A percentile compares a stretch with the other conserved stretches of the same genome.
Conservation (phyloP, 2,113 vertebrate genomes). For the Ctenodactylus gundi region DNA sequence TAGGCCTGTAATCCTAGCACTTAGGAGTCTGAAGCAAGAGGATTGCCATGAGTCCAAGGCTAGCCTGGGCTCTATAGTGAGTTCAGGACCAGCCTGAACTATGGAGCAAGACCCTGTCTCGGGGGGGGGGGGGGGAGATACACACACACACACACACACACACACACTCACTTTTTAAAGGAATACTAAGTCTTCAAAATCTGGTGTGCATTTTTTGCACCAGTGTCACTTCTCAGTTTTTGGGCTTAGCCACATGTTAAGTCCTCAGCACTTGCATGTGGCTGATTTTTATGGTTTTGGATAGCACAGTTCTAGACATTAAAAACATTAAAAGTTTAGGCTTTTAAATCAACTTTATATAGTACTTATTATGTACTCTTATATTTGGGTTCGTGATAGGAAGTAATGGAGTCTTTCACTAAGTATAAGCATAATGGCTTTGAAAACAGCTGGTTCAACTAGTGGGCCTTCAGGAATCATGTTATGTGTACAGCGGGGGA, state of each 20-base stretch:
- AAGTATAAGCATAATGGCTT: neutral
- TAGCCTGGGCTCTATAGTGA: too few relatives aligned
- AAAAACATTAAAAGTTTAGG: too few relatives aligned
- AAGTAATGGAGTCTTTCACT: neutral
- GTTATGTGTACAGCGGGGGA: neutral
- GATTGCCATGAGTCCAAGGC: too few relatives aligned
- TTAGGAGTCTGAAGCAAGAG: too few relatives aligned
- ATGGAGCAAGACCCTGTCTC: too few relatives aligned
- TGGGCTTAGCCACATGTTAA: neutral
- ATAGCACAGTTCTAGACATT: neutral
- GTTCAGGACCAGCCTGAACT: too few relatives aligned
- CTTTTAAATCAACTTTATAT: constrained; percentile 5
- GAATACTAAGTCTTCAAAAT: constrained; percentile 14
- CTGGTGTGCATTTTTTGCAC: neutral
- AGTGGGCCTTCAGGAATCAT: neutral
- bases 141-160: too few relatives aligned
- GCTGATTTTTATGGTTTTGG: neutral
- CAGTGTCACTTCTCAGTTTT: neutral
- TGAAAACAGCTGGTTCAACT: neutral
- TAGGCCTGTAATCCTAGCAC: too few relatives aligned
- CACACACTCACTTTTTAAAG: neutral
- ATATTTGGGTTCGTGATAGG: neutral
- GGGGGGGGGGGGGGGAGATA: too few relatives aligned
- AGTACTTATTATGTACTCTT: neutral
- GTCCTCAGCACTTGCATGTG: neutral